Conservation (phyloP, 2,797 vertebrate species). For the Hydrocynus forskahlii region DNA sequence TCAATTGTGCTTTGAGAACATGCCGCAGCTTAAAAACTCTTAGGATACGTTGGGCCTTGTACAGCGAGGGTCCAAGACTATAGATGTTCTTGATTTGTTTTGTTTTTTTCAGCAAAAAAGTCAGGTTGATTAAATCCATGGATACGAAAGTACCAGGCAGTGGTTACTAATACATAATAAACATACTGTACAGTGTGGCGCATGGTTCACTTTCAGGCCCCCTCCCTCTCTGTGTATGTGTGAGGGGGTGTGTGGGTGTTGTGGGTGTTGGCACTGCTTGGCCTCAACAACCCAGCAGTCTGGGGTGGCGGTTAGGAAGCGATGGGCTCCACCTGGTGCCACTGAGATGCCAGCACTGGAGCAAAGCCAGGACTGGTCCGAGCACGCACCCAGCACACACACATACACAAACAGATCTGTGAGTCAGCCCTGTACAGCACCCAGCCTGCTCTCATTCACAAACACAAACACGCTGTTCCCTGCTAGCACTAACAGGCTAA, state of each 20-base stretch:
- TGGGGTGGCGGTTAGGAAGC: conserved; percentile 59
- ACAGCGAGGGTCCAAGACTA: conserved; percentile 9
- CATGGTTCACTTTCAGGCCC: background rate
- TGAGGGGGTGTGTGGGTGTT: conserved; percentile 34
- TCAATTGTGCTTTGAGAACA: conserved; percentile 68
- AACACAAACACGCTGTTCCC: conserved; percentile 54
- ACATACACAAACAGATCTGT: conserved; percentile 39
- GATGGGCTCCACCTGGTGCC: conserved; percentile 86
- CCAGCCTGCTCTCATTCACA: conserved; percentile 59
- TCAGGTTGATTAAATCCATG: background rate
- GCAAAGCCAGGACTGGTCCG: conserved; percentile 79
- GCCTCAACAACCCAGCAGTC: conserved; percentile 33
- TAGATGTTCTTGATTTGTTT: background rate
- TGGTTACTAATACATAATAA: background rate
- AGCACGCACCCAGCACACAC: conserved; percentile 43
- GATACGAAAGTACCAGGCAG: background rate
- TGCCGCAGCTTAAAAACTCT: conserved; percentile 38
- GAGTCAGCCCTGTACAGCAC: conserved; percentile 46
- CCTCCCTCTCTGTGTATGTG: background rate
- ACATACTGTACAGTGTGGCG: background rate
- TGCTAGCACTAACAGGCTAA: conserved; percentile 45
- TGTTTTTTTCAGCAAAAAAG: background rate
- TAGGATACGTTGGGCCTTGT: conserved; percentile 6
- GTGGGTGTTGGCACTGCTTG: conserved; percentile 43
- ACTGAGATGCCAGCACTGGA: conserved; percentile 83